These are phyloP conservation scores for Xestoiulus laeticollis DNA, from an alignment of 2,888 invertebrate genomes.

Conservation along the genomic window DNA sequence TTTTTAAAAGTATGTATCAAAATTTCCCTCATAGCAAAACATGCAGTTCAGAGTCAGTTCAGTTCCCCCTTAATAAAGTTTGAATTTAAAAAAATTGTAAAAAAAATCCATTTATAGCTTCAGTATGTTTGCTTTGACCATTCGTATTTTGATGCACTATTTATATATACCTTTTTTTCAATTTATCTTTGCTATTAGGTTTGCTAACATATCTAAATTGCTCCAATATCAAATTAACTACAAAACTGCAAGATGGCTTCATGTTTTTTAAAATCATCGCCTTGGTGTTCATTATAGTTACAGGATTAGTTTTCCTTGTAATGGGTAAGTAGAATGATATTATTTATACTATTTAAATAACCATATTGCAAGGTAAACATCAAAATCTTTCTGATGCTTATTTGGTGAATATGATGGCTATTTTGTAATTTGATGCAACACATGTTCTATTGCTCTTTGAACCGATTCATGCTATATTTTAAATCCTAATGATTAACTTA, in stretches of 20 bases:
- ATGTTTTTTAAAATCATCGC: slow-evolving; percentile 92
- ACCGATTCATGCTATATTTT: too few species aligned
- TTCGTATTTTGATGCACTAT: too few species aligned
- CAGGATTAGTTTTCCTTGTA: slow-evolving; percentile 79
- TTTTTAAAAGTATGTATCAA: too few species aligned
- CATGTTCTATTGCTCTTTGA: background rate
- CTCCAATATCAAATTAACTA: slow-evolving; percentile 83
- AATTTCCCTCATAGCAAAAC: too few species aligned
- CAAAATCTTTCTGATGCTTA: background rate
- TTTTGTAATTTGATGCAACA: slow-evolving; percentile 32
- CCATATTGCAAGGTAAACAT: background rate
- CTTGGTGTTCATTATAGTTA: slow-evolving; percentile 80
- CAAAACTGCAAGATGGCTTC: slow-evolving; percentile 88
- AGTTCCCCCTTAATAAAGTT: too few species aligned
- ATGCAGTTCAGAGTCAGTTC: too few species aligned
- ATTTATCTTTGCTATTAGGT: slow-evolving; percentile 68
- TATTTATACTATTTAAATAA: background rate
- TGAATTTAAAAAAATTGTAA: background rate
- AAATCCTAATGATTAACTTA: too few species aligned
- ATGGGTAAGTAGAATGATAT: slow-evolving; percentile 67
- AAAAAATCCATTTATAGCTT: background rate
- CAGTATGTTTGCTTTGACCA: background rate
- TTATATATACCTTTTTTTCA: background rate
- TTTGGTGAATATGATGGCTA: background rate
- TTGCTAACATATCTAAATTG: slow-evolving; percentile 89